These are phyloP conservation scores for Theretra japonica DNA, from an alignment of 2,888 invertebrate species.

Conservation along the genomic window DNA sequence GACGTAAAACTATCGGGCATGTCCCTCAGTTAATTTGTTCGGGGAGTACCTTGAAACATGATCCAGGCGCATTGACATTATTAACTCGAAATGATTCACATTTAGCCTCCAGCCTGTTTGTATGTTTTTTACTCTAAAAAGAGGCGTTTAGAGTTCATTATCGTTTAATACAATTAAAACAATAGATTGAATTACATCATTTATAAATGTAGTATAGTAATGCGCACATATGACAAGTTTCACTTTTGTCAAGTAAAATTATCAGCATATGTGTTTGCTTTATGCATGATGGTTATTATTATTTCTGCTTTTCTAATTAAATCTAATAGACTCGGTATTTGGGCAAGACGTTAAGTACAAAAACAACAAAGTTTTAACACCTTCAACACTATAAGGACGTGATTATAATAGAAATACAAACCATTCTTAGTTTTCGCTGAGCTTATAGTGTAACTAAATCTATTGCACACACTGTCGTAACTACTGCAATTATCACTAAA, in stretches of 20 bases:
- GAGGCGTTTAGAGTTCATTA: background rate
- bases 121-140: background rate
- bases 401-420: too few species aligned
- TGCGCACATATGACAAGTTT: background rate
- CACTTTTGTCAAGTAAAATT: background rate
- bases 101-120: background rate
- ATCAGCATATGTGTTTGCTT: background rate
- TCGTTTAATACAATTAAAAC: background rate
- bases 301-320: too few species aligned
- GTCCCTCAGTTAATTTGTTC: background rate
- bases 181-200: background rate
- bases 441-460: background rate
- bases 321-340: too few species aligned
- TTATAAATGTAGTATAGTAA: too few species aligned
- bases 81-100: background rate
- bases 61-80: conserved; percentile 33
- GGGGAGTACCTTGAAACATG: conserved; percentile 24
- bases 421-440: background rate
- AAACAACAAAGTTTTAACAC: too few species aligned
- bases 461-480: background rate
- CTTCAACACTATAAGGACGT: too few species aligned
- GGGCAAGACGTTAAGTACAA: too few species aligned
- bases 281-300: background rate
- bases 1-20: conserved; percentile 4
- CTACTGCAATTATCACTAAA: background rate